Base-by-base conservation (phyloP, 2,888 invertebrate genomes). In the Zelleria hepariella region DNA sequence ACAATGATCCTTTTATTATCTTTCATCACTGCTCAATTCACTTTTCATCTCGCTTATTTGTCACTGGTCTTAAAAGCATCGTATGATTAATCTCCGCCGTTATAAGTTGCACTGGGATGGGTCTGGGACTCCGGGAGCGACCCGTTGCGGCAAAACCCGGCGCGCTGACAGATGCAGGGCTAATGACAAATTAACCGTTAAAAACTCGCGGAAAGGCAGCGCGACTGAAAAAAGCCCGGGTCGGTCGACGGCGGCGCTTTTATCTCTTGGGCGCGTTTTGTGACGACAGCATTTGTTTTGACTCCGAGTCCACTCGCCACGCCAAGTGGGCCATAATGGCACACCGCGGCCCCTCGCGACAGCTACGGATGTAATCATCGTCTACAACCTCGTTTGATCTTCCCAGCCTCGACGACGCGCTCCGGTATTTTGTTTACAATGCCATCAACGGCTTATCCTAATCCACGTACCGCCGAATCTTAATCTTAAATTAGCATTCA, bases 121-220 rank as follows among this genome's bases (percentile, higher is more conserved):
- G 1, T 15, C 32, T 42, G 32, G 32, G 18, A 49, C 27, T n/a
- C 26, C n/a, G 5, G 26, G 15, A 10, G 15, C 24, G 48, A 47
- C 18, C 18, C 20, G 10, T 6, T 15, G 72, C 70, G 74, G 73
- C 75, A 72, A 74, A 75, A 72, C 69, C 68, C 65, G 67, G 60
- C 64, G 65, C 68, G 80, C 73, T 79, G 80, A 83, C 84, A 82
- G 80, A 82, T 74, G 75, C 77, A 80, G 75, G 74, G 73, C 78
- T 82, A 80, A 82, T 80, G 80, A 84, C 81, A 83, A 85, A 82
- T 85, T 83, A 81, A 78, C 77, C 68, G 78, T 79, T 78, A 78
- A 79, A 82, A 80, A 78, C 75, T 76, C 72, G 75, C 70, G 72
- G 75, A 78, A 79, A 78, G 74, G 73, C 73, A 70, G 64, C 64